Conservation (phyloP, 2,113 vertebrate genomes). For the Sciurus niger region DNA sequence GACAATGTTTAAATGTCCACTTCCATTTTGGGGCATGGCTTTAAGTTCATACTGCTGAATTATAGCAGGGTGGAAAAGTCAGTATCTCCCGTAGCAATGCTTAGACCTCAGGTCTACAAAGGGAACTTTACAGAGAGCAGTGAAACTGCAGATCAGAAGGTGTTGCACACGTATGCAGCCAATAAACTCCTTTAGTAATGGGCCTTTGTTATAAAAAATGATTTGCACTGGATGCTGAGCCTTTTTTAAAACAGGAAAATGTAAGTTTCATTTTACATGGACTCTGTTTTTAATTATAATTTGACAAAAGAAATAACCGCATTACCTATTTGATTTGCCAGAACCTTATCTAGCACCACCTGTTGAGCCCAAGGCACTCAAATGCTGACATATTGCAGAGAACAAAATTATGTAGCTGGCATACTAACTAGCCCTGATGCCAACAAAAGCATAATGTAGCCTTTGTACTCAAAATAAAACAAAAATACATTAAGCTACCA, state of each 20-base stretch:
- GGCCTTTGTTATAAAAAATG: slow-evolving; percentile 85
- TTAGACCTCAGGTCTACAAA: slow-evolving; percentile 66
- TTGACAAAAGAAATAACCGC: slow-evolving; percentile 91
- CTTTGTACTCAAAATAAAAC: slow-evolving; percentile 90
- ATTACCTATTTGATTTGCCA: slow-evolving; percentile 91
- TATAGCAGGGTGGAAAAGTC: slow-evolving; percentile 40
- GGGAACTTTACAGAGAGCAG: slow-evolving; percentile 66
- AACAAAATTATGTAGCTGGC: slow-evolving; percentile 88
- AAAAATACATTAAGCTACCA: slow-evolving; percentile 90
- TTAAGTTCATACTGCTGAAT: slow-evolving; percentile 54
- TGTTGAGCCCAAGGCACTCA: slow-evolving; percentile 89
- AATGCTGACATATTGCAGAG: slow-evolving; percentile 89
- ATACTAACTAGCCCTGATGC: slow-evolving; percentile 83
- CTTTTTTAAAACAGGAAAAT: slow-evolving; percentile 85
- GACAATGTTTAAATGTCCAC: slow-evolving; percentile 72
- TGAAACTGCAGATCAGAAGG: slow-evolving; percentile 78
- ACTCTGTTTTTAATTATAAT: slow-evolving; percentile 91
- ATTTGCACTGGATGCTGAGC: slow-evolving; percentile 84
- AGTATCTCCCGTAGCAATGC: not conserved
- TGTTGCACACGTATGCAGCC: slow-evolving; percentile 80
- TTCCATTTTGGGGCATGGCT: slow-evolving; percentile 68
- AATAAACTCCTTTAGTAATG: slow-evolving; percentile 77
- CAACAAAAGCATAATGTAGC: slow-evolving; percentile 90
- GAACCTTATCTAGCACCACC: slow-evolving; percentile 90
- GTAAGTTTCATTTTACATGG: slow-evolving; percentile 87